Evolutionary conservation across 2,797 vertebrate species (phyloP), one percentile per base, ranked within the genome.

Genomic region (Sebastiscus albofasciatus): DNA sequence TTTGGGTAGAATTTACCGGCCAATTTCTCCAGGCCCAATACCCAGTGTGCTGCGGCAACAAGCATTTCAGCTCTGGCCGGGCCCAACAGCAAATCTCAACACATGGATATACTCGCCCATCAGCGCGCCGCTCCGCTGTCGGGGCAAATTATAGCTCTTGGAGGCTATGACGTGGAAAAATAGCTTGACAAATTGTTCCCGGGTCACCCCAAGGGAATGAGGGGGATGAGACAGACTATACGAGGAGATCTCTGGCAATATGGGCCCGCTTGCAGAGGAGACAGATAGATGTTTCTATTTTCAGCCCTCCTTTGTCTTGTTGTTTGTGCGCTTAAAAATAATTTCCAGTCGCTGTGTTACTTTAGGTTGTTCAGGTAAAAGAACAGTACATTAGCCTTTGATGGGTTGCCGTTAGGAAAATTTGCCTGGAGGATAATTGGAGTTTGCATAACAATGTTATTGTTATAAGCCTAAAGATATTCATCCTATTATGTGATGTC

Each of bases 111-210:
- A 86, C 69, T 58, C 56, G 46, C 65, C 72, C 77, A 72, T 86
- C 82, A 72, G 56, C 65, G 75, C 29, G 26, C 79, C 46, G 67
- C 77, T 78, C 75, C 49, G 42, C 76, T 81, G 77, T 69, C 62
- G 13, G 77, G 77, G 75, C 82, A 89, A 90, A 90, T 93, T 87
- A 90, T 75, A 90, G 83, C 87, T 88, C 79, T 87, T 54, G 69
- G 72, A 89, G 85, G 71, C 87, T 84, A 85, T 89, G 90, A 90
- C 75, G n/a, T 87, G 81, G 82, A 89, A 89, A 89, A 92, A 92
- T 81, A 79, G 79, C 82, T 81, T 93, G 84, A 93, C 84, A 90
- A 92, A 94, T 91, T 91, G 83, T 92, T 80, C 76, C 76, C 6
- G 52, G 90, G 84, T 89, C 80, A 85, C 72, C 89, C 80, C 79